Evolutionary conservation across 1,140 invertebrate species (phyloP).

Genomic region (Leptonema lineaticorne): DNA sequence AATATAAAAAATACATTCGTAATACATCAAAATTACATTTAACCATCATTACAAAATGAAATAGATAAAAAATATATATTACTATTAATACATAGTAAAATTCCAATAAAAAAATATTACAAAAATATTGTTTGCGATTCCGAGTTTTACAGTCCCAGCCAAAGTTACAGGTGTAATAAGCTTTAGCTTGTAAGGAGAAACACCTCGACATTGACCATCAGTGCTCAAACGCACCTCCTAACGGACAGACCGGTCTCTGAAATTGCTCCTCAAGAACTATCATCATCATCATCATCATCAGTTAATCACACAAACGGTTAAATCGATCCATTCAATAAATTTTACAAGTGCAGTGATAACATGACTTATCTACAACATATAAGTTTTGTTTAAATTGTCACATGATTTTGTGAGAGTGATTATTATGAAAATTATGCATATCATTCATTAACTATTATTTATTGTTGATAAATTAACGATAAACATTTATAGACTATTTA

Average conservation of each 20-base stretch:
- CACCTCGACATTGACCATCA: conserved; percentile 34
- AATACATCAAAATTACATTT: too few species aligned
- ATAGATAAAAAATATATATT: too few species aligned
- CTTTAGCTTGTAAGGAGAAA: conserved; percentile 33
- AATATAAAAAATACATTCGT: too few species aligned
- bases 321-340: neutral
- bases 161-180: conserved; percentile 19
- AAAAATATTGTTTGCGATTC: neutral
- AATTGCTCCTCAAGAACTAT: neutral
- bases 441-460: too few species aligned
- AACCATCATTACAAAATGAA: too few species aligned
- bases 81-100: too few species aligned
- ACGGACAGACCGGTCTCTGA: conserved; percentile 22
- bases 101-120: too few species aligned
- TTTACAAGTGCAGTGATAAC: neutral
- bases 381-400: neutral
- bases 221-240: conserved; percentile 30
- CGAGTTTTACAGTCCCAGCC: neutral
- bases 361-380: neutral
- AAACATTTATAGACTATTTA: neutral
- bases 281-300: neutral
- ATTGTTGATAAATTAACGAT: neutral
- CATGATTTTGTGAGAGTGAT: neutral
- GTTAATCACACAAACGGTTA: neutral
- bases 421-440: neutral